A percentile compares a stretch with the other conserved stretches of the same genome.
phyloP scores from a whole-genome alignment of 2,888 invertebrate species.

The Philonicus albiceps region DNA sequence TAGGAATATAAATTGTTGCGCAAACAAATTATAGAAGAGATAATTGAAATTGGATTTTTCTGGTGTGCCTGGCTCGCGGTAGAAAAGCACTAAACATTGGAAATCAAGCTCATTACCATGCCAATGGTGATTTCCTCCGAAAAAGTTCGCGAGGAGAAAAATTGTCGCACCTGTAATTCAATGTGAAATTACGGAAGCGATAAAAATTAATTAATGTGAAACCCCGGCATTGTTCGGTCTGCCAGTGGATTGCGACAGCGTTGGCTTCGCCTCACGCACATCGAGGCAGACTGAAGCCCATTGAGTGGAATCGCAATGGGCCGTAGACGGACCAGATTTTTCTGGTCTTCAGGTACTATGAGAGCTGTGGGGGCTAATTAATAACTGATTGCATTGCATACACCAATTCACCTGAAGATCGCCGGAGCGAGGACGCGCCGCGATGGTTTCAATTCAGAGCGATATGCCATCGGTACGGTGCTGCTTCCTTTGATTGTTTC shows the following conservation, averaged over 20 bases:
- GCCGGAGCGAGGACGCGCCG: background rate
- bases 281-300: background rate
- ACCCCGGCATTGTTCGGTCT: background rate
- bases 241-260: background rate
- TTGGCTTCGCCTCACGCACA: background rate
- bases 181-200: background rate
- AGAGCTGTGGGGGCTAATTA: slow-evolving; percentile 9
- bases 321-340: background rate
- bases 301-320: background rate
- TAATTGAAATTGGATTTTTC: background rate
- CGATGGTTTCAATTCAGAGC: background rate
- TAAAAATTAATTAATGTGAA: background rate
- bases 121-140: background rate
- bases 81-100: background rate
- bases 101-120: background rate
- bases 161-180: background rate
- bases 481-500: background rate
- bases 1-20: background rate
- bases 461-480: background rate
- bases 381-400: slow-evolving; percentile 24
- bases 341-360: background rate
- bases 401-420: slow-evolving; percentile 20
- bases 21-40: background rate
- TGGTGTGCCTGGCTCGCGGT: background rate
- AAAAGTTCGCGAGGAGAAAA: background rate